Conservation (phyloP, 2,888 invertebrate genomes). For the Brenthis daphne region DNA sequence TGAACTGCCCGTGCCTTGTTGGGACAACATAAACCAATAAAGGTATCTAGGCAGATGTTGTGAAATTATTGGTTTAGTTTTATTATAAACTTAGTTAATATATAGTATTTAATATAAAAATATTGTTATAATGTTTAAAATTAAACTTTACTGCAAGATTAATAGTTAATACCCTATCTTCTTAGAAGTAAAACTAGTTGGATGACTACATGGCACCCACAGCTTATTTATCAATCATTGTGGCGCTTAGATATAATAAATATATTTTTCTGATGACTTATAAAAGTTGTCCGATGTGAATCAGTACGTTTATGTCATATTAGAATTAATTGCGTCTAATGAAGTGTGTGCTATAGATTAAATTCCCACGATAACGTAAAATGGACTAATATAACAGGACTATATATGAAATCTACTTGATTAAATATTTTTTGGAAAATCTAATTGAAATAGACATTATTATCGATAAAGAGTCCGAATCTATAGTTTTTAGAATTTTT, state of each 20-base stretch:
- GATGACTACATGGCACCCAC: not conserved
- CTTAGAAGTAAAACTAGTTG: constrained; percentile 2
- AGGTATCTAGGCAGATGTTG: constrained; percentile 34
- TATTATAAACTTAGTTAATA: constrained; percentile 23
- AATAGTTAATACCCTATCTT: constrained; percentile 1
- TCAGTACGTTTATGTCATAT: constrained; percentile 8
- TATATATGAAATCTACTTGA: constrained; percentile 26
- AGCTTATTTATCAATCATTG: not conserved
- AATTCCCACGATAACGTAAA: constrained; percentile 27
- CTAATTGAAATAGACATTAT: too few species aligned
- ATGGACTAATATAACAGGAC: constrained; percentile 11
- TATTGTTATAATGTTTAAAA: too few species aligned
- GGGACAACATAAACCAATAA: constrained; percentile 25
- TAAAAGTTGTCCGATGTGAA: constrained; percentile 2
- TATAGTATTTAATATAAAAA: not conserved
- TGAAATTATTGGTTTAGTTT: constrained; percentile 28
- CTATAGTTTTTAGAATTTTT: too few species aligned
- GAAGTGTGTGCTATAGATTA: constrained; percentile 3
- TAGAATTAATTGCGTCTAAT: constrained; percentile 16
- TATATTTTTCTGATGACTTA: constrained; percentile 1
- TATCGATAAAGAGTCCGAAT: too few species aligned
- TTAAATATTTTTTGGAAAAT: too few species aligned
- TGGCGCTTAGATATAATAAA: constrained; percentile 4
- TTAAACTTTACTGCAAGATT: too few species aligned
- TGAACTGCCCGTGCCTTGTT: constrained; percentile 36